Evolutionary conservation across 1,140 invertebrate species (phyloP).

Genomic region (Leptopilina boulardi): DNA sequence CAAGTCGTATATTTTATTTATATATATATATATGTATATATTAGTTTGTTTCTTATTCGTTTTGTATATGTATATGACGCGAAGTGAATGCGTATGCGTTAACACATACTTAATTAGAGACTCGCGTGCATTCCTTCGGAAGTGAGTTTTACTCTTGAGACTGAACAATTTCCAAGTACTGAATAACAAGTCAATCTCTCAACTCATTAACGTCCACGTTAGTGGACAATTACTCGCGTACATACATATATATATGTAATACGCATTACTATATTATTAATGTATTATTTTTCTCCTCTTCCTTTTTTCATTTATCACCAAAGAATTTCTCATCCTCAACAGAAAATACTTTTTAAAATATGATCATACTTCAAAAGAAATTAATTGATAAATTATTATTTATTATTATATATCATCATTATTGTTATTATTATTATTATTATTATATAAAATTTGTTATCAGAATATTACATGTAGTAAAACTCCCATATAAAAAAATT

Average conservation of each 20-base stretch:
- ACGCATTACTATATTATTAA: background rate
- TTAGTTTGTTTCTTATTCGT: slow-evolving; percentile 1
- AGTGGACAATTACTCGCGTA: slow-evolving; percentile 55
- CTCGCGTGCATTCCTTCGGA: slow-evolving; percentile 32
- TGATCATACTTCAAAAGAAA: no score
- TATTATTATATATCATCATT: no score
- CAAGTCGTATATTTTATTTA: slow-evolving; percentile 30
- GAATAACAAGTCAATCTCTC: slow-evolving; percentile 63
- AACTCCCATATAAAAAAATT: no score
- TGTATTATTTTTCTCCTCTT: slow-evolving; percentile 53
- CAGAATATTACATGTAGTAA: no score
- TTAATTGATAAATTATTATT: no score
- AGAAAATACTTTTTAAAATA: background rate
- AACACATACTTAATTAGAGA: slow-evolving; percentile 31
- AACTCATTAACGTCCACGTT: slow-evolving; percentile 57
- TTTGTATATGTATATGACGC: background rate
- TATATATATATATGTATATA: background rate
- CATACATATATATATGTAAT: slow-evolving; percentile 46
- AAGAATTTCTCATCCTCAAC: background rate
- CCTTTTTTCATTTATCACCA: slow-evolving; percentile 24
- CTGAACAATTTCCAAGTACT: slow-evolving; percentile 45
- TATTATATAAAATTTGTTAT: no score
- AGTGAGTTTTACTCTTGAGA: slow-evolving; percentile 30
- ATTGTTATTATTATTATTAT: no score
- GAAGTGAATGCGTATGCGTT: slow-evolving; percentile 10